These are phyloP conservation scores for Drosophila flavopinicola DNA, from an alignment of 2,888 invertebrate species.

Conservation along the genomic window DNA sequence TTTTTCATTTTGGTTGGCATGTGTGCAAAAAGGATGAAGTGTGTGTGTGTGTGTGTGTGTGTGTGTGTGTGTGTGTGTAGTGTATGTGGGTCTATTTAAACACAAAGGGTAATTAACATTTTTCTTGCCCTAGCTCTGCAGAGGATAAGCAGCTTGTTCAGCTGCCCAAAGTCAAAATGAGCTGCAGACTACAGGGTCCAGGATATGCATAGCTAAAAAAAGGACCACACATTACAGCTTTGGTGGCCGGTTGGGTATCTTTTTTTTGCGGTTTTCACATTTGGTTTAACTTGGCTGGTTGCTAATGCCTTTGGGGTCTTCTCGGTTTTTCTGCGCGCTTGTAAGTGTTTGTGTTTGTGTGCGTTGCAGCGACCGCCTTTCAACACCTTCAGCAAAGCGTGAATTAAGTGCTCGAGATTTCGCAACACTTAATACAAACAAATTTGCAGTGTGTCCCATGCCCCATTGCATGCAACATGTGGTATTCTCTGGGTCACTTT, in stretches of 20 bases:
- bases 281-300: slow-evolving; percentile 79
- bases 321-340: slow-evolving; percentile 15
- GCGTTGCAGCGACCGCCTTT: slow-evolving; percentile 60
- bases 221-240: slow-evolving; percentile 58
- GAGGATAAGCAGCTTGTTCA: slow-evolving; percentile 76
- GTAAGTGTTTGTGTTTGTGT: slow-evolving; percentile 24
- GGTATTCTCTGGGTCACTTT: slow-evolving; percentile 54
- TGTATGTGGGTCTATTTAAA: slow-evolving; percentile 69
- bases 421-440: slow-evolving; percentile 72
- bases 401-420: slow-evolving; percentile 82
- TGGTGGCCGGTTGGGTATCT: slow-evolving; percentile 23
- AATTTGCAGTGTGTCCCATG: slow-evolving; percentile 50
- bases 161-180: slow-evolving; percentile 72
- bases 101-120: slow-evolving; percentile 81
- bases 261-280: slow-evolving; percentile 81
- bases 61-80: slow-evolving; percentile 22
- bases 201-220: slow-evolving; percentile 30
- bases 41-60: slow-evolving; percentile 8
- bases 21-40: slow-evolving; percentile 25
- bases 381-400: slow-evolving; percentile 79
- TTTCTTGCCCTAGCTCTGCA: slow-evolving; percentile 63
- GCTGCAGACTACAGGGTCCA: slow-evolving; percentile 34
- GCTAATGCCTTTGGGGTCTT: slow-evolving; percentile 51
- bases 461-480: slow-evolving; percentile 67
- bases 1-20: slow-evolving; percentile 11